phyloP scores from a whole-genome alignment of 2,113 vertebrate genomes.

The Phainopepla nitens region DNA sequence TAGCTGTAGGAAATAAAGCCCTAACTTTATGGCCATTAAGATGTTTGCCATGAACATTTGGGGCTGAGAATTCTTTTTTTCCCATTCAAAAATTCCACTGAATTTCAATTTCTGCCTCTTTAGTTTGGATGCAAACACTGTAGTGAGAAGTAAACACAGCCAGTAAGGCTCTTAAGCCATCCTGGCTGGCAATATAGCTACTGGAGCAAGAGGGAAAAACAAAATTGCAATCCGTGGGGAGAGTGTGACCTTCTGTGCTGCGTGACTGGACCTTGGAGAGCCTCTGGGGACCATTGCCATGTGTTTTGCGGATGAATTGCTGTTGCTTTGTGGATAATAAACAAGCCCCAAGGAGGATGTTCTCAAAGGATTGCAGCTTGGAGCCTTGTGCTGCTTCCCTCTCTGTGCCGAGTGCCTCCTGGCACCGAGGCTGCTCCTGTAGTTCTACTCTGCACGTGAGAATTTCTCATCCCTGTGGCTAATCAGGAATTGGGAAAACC shows the following conservation, averaged over 20 bases:
- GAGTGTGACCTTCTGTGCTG: not conserved
- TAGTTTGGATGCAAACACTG: not conserved
- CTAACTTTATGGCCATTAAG: not conserved
- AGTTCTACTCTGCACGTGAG: not conserved
- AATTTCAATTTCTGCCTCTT: not conserved
- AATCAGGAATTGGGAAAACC: not conserved
- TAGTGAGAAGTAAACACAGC: not conserved
- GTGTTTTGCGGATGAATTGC: not conserved
- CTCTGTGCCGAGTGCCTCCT: not conserved
- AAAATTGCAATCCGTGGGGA: not conserved
- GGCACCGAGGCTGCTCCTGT: not conserved
- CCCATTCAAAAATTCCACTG: not conserved
- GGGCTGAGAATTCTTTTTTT: not conserved
- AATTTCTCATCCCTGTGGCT: not conserved
- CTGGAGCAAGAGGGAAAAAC: not conserved
- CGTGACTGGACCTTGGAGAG: not conserved
- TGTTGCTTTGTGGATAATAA: not conserved
- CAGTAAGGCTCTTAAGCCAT: not conserved
- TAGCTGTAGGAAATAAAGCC: not conserved
- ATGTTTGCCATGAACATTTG: not conserved
- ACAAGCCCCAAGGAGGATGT: accelerated
- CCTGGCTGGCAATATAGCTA: not conserved
- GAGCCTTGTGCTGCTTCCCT: not conserved
- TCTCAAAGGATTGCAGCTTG: not conserved
- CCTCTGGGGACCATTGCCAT: not conserved